phyloP scores from a whole-genome alignment of 2,888 invertebrate genomes.

The Andrena trimmerana region DNA sequence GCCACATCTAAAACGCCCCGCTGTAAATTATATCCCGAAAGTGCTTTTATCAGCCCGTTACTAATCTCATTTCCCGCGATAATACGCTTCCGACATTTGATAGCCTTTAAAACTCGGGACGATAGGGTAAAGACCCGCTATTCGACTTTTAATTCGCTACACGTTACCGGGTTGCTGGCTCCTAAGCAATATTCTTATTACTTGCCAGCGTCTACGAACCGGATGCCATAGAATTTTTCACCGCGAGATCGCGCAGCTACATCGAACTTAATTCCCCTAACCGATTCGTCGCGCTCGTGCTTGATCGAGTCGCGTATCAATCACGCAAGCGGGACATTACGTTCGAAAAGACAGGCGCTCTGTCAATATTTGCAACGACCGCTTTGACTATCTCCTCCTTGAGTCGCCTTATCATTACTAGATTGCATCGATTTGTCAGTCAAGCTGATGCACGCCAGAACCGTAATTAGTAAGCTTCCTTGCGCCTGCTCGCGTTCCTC shows the following conservation, averaged over 20 bases:
- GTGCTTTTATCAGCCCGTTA: slow-evolving; percentile 21
- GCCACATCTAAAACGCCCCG: slow-evolving; percentile 11
- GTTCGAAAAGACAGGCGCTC: slow-evolving; percentile 21
- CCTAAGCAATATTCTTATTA: neutral
- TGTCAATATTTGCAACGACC: slow-evolving; percentile 33
- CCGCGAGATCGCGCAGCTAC: neutral
- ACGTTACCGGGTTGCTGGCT: neutral
- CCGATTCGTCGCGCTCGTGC: slow-evolving; percentile 1
- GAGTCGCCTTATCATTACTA: slow-evolving; percentile 43
- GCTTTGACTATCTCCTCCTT: slow-evolving; percentile 48
- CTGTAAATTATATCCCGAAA: slow-evolving; percentile 19
- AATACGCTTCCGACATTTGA: slow-evolving; percentile 2
- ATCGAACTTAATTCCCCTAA: neutral
- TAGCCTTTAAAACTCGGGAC: neutral
- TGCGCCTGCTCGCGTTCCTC: too few species aligned
- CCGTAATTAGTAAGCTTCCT: slow-evolving; percentile 19
- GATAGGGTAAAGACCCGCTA: neutral
- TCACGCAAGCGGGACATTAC: slow-evolving; percentile 33
- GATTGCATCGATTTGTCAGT: slow-evolving; percentile 51
- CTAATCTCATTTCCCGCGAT: slow-evolving; percentile 10
- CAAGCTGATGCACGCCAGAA: slow-evolving; percentile 8
- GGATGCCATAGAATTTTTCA: neutral
- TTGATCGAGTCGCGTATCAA: slow-evolving; percentile 22
- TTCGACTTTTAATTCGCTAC: neutral
- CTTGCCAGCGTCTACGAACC: neutral